phyloP scores from a whole-genome alignment of 2,888 invertebrate species.

The Mesorhabditis sp. region DNA sequence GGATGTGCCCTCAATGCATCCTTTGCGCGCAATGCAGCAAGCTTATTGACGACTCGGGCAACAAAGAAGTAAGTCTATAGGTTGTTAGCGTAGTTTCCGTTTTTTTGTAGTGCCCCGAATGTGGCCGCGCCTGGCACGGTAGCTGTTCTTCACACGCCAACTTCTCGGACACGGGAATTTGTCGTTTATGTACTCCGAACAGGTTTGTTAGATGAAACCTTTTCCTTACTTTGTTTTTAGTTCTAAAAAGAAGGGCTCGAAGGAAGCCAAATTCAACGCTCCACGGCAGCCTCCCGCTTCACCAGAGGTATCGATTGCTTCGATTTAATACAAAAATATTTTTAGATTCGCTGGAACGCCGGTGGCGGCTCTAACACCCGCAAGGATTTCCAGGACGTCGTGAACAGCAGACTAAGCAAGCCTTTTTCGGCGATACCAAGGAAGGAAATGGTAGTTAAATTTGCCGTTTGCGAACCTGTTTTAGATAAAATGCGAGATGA shows the following conservation, averaged over 20 bases:
- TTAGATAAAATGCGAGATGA: too few species aligned
- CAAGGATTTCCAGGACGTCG: too few species aligned
- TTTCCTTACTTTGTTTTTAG: not conserved
- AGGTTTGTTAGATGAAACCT: not conserved
- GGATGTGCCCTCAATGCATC: slow-evolving; percentile 5
- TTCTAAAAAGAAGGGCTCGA: not conserved
- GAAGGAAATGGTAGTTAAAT: too few species aligned
- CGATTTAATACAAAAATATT: too few species aligned
- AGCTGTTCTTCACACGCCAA: not conserved
- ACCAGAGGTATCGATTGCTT: too few species aligned
- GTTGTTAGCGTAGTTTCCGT: not conserved
- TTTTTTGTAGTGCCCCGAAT: not conserved
- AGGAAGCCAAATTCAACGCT: not conserved
- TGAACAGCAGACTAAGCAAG: too few species aligned
- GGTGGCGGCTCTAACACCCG: too few species aligned
- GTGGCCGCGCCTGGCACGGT: slow-evolving; percentile 1
- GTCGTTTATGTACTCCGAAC: not conserved
- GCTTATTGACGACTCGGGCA: not conserved
- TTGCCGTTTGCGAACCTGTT: too few species aligned
- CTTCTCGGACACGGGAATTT: not conserved
- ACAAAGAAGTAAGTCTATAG: not conserved
- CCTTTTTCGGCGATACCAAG: too few species aligned
- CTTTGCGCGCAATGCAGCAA: not conserved
- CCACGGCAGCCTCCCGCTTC: not conserved
- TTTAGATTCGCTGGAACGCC: too few species aligned